phyloP scores from a whole-genome alignment of 2,797 vertebrate species.

The Coluber constrictor region DNA sequence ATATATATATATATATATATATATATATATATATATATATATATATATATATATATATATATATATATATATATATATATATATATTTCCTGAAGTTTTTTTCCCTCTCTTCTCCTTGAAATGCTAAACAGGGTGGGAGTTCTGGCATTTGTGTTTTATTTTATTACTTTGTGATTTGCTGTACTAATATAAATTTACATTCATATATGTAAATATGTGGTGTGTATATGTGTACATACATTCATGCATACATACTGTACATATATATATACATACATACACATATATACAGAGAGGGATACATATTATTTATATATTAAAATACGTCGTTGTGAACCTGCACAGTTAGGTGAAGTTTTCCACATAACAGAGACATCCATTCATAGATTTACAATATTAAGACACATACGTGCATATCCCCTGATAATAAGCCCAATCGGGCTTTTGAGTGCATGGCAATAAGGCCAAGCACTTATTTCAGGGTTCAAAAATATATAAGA shows the following conservation, averaged over 20 bases:
- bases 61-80: neutral
- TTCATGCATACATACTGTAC: neutral
- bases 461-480: too few relatives aligned
- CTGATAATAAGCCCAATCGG: too few relatives aligned
- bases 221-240: neutral
- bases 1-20: conserved; percentile 58
- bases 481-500: too few relatives aligned
- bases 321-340: neutral
- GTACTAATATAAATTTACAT: conserved; percentile 24
- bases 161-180: conserved; percentile 31
- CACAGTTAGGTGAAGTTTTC: neutral
- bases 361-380: neutral
- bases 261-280: neutral
- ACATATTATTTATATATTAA: neutral
- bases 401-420: too few relatives aligned
- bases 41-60: neutral
- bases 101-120: conserved; percentile 62
- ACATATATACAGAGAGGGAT: neutral
- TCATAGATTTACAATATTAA: neutral
- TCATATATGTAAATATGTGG: neutral
- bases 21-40: neutral
- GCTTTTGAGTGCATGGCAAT: too few relatives aligned
- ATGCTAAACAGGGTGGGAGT: conserved; percentile 58
- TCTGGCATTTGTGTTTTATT: conserved; percentile 48
- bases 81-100: conserved; percentile 82